phyloP scores from a whole-genome alignment of 2,797 vertebrate genomes.

The Nyctalus aviator region DNA sequence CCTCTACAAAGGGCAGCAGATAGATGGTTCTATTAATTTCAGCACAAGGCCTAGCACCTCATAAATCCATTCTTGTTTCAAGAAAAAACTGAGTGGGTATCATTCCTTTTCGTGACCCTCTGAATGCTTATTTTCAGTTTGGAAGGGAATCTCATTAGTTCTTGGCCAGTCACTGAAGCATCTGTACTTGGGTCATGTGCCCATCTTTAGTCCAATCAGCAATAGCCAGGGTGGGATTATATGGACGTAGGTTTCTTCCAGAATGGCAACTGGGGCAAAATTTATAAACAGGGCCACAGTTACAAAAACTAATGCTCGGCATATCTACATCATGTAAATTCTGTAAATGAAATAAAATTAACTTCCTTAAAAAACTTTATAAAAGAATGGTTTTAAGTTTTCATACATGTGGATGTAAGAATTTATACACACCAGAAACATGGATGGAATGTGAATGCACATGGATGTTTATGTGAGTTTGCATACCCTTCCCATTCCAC shows the following conservation, averaged over 20 bases:
- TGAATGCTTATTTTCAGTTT: background rate
- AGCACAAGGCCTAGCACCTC: background rate
- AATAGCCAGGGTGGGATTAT: background rate
- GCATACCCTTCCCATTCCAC: background rate
- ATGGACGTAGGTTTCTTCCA: background rate
- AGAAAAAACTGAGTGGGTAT: background rate
- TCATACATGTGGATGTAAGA: background rate
- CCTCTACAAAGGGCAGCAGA: background rate
- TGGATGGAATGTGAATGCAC: background rate
- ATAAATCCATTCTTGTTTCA: slow-evolving; percentile 5
- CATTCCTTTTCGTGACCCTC: background rate
- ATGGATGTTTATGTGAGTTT: background rate
- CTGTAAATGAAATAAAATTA: slow-evolving; percentile 18
- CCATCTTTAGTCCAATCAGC: background rate
- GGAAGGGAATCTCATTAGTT: background rate
- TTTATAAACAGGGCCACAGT: background rate
- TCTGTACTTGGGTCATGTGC: background rate
- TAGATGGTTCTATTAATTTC: background rate
- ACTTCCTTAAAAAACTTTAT: background rate
- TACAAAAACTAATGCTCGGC: background rate
- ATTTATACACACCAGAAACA: background rate
- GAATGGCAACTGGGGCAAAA: background rate
- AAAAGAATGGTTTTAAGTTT: slow-evolving; percentile 24
- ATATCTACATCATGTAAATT: background rate
- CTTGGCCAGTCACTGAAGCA: background rate